Evolutionary conservation across 2,797 vertebrate species (phyloP).

Genomic region (Syngnathus rostellatus): DNA sequence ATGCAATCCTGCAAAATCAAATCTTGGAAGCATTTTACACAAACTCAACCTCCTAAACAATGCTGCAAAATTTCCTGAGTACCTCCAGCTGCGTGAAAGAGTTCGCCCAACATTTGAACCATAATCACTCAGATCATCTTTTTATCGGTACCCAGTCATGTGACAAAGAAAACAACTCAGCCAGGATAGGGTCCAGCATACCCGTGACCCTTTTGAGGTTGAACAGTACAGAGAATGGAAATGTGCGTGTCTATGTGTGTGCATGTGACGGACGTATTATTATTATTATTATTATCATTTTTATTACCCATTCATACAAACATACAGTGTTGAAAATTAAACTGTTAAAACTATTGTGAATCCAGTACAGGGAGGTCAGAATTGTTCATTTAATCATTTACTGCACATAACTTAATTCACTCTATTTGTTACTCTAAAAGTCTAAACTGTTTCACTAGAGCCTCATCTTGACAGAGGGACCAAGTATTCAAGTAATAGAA

Average conservation of each 20-base stretch:
- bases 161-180: not conserved
- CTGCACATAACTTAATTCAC: too few species aligned
- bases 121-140: constrained; percentile 19
- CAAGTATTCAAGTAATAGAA: constrained; percentile 15
- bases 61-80: constrained; percentile 2
- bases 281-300: too few species aligned
- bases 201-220: not conserved
- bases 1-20: too few species aligned
- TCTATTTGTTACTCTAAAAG: too few species aligned
- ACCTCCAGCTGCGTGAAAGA: constrained; percentile 20
- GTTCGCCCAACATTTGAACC: constrained; percentile 25
- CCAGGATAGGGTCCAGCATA: not conserved
- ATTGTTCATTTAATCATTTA: too few species aligned
- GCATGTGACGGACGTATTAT: too few species aligned
- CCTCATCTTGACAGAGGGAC: constrained; percentile 20
- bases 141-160: not conserved
- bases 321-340: too few species aligned
- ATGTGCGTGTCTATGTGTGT: too few species aligned
- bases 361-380: too few species aligned
- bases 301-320: too few species aligned
- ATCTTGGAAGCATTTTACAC: not conserved
- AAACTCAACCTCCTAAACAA: not conserved
- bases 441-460: not conserved
- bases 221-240: not conserved
- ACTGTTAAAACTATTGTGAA: too few species aligned